Base-by-base conservation (phyloP, 2,888 invertebrate genomes). In the Latrodectus elegans region DNA sequence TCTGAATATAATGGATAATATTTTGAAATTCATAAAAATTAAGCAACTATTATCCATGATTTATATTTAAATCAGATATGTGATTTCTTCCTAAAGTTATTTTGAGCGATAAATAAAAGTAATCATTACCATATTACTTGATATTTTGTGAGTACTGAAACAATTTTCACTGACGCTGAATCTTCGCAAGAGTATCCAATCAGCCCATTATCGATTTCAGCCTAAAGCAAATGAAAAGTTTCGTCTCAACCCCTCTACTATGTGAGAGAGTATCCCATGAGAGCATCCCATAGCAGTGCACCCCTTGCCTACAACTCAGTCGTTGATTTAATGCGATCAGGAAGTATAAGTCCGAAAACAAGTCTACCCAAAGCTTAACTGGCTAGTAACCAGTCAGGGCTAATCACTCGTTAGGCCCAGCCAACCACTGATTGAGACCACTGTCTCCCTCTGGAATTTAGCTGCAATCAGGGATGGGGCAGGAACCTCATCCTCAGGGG, bases 371-470 rank as follows among this genome's bases (percentile, higher is more conserved):
- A 60, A n/a, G 70, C 49, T 17, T 73, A 73, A 73, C 73, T 53
- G 83, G 76, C 73, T 74, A 76, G 80, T 80, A 80, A 80, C 85
- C 74, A 86, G 85, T 86, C 80, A 71, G 75, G 80, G 80, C 80
- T 86, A 86, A 86, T 86, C 80, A 86, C 85, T 86, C 85, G 85
- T 80, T 80, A 80, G 85, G 60, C 70, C 38, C 26, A 12, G 70
- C 75, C 75, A 76, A 76, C 83, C 80, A 70, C 80, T 65, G 80
- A 60, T 84, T 76, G 72, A 72, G 82, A 60, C 51, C n/a, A 17
- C 51, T n/a, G 8, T 17, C 15, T 79, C 84, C 84, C 84, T 8
- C 38, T 22, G 73, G 75, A 75, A 12, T 17, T 38, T 65, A 65
- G 75, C 85, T 86, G 71, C 85, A 86, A 86, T 86, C 85, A 86